Percentiles rank a stretch among this genome's conserved stretches.
These are phyloP conservation scores for Atrichornis clamosus DNA, from an alignment of 2,113 vertebrate species.

Conservation along the genomic window DNA sequence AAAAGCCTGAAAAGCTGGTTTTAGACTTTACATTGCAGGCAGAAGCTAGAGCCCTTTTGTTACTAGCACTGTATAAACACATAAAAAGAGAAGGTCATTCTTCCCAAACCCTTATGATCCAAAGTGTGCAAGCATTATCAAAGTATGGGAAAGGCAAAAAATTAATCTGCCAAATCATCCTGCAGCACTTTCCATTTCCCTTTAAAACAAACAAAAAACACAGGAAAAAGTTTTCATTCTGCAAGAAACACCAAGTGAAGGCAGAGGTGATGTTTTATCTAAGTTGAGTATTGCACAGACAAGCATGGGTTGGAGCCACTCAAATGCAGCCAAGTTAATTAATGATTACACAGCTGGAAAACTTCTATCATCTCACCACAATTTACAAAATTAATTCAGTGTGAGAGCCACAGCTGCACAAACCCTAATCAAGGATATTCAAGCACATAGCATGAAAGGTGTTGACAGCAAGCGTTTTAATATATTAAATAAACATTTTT, in stretches of 20 bases:
- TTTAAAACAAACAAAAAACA: neutral
- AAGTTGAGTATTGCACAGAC: slow-evolving; percentile 9
- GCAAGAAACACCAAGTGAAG: neutral
- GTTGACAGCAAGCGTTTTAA: slow-evolving; percentile 35
- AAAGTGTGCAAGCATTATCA: neutral
- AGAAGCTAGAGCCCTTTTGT: neutral
- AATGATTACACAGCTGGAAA: slow-evolving; percentile 68
- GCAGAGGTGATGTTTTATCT: slow-evolving; percentile 21
- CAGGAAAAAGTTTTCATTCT: neutral
- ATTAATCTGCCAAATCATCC: neutral
- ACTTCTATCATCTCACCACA: slow-evolving; percentile 52
- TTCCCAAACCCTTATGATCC: neutral
- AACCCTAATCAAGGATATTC: slow-evolving; percentile 48
- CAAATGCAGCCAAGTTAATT: slow-evolving; percentile 62
- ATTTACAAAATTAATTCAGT: slow-evolving; percentile 63
- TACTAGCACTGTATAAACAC: neutral
- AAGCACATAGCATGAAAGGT: slow-evolving; percentile 43
- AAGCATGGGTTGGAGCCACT: slow-evolving; percentile 26
- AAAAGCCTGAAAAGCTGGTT: neutral
- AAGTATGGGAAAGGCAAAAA: neutral
- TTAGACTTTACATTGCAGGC: neutral
- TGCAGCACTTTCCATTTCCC: neutral
- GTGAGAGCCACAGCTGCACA: slow-evolving; percentile 51
- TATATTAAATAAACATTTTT: slow-evolving; percentile 54
- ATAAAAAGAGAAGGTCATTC: neutral